These are phyloP conservation scores for Altica lythri DNA, from an alignment of 2,888 invertebrate species.

Conservation along the genomic window DNA sequence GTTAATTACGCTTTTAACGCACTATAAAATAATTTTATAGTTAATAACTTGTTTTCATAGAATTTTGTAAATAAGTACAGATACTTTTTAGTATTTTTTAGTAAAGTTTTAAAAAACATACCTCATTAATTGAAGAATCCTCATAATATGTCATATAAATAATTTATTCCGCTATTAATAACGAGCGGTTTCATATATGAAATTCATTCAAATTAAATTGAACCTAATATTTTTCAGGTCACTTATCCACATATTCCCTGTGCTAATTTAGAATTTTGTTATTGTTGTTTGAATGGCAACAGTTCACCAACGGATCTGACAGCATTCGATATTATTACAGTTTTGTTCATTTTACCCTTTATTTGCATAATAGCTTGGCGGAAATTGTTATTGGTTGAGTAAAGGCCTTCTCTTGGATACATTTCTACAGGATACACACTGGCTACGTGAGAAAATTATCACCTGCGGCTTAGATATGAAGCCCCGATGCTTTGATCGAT, in stretches of 20 bases:
- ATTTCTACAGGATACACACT: conserved; percentile 9
- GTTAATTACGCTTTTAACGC: conserved; percentile 8
- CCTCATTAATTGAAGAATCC: too few species aligned
- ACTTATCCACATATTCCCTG: not conserved
- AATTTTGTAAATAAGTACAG: too few species aligned
- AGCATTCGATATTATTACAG: conserved; percentile 13
- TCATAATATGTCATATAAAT: too few species aligned
- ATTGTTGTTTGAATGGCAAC: conserved; percentile 15
- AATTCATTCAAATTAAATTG: too few species aligned
- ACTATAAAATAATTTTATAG: not conserved
- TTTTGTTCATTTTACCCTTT: conserved; percentile 14
- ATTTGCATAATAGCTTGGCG: conserved; percentile 24
- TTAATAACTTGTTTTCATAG: too few species aligned
- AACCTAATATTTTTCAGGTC: conserved; percentile 16
- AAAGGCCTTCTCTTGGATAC: conserved; percentile 7
- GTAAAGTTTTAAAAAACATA: too few species aligned
- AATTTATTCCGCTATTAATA: too few species aligned
- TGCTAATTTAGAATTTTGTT: conserved; percentile 21
- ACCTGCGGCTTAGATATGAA: conserved; percentile 10
- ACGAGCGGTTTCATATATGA: too few species aligned
- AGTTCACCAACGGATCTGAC: conserved; percentile 6
- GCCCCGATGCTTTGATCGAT: too few species aligned
- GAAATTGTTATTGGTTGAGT: conserved; percentile 17
- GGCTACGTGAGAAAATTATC: conserved; percentile 13
- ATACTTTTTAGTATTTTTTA: too few species aligned